Percentiles rank a stretch among this genome's conserved stretches.
Conservation (phyloP, 2,113 vertebrate genomes). For the Mus pahari region DNA sequence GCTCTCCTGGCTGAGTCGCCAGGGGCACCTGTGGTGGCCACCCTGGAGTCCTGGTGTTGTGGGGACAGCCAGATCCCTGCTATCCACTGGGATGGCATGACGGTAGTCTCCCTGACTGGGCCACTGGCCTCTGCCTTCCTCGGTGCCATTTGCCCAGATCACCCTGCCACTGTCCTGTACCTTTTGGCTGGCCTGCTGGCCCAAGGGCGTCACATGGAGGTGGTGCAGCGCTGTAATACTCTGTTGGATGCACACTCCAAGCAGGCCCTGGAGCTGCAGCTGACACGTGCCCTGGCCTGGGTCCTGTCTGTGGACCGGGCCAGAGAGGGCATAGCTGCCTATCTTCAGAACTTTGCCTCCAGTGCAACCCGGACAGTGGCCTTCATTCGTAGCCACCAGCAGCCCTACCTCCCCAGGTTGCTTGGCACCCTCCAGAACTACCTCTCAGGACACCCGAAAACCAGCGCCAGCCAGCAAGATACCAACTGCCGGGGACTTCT, state of each 20-base stretch:
- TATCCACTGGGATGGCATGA: slow-evolving; percentile 84
- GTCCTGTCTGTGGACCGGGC: slow-evolving; percentile 85
- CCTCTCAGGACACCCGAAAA: slow-evolving; percentile 61
- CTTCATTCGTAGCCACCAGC: slow-evolving; percentile 89
- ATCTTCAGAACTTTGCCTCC: slow-evolving; percentile 88
- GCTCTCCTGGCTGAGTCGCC: slow-evolving; percentile 76
- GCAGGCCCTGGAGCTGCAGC: slow-evolving; percentile 82
- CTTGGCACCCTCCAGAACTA: slow-evolving; percentile 84
- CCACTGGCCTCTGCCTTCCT: slow-evolving; percentile 91
- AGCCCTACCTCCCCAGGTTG: slow-evolving; percentile 87
- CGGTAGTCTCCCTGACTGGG: slow-evolving; percentile 84
- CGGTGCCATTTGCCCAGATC: slow-evolving; percentile 89
- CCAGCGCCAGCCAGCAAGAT: slow-evolving; percentile 37
- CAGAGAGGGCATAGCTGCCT: slow-evolving; percentile 85
- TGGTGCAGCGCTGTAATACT: slow-evolving; percentile 85
- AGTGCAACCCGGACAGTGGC: slow-evolving; percentile 81
- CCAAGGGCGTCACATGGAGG: slow-evolving; percentile 85
- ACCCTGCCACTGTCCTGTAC: slow-evolving; percentile 87
- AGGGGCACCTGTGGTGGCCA: slow-evolving; percentile 82
- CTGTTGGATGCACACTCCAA: slow-evolving; percentile 83
- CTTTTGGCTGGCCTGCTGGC: slow-evolving; percentile 90
- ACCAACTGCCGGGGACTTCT: slow-evolving; percentile 87
- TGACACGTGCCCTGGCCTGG: slow-evolving; percentile 91
- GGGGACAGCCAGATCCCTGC: slow-evolving; percentile 80
- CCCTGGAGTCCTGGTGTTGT: slow-evolving; percentile 90